Percentiles rank a stretch among this genome's conserved stretches.
These are phyloP conservation scores for Caenorhabditis sinica DNA, from an alignment of 2,888 invertebrate species.

Conservation along the genomic window DNA sequence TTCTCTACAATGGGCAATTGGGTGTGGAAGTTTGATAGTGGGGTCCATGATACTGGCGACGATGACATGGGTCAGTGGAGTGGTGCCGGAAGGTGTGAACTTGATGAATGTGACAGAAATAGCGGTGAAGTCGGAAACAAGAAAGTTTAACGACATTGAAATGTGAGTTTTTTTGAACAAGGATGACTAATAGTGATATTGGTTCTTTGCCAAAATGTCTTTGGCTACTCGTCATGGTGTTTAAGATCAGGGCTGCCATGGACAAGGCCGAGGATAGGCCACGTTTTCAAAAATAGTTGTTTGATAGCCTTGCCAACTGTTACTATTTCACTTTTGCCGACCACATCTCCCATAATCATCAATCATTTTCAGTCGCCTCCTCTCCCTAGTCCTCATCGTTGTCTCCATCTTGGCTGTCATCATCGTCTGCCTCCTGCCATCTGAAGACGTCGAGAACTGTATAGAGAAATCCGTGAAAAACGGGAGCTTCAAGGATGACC, in stretches of 20 bases:
- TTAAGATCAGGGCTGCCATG: too few species aligned
- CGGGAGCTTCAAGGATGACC: constrained; percentile 31
- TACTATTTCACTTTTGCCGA: too few species aligned
- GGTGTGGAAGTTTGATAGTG: constrained; percentile 46
- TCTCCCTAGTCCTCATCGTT: constrained; percentile 62
- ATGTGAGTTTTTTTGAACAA: constrained; percentile 21
- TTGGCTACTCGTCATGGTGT: background rate
- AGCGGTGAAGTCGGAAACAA: background rate
- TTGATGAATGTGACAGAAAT: constrained; percentile 2
- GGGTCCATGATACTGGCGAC: constrained; percentile 38
- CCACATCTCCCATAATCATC: too few species aligned
- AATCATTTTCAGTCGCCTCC: constrained; percentile 37
- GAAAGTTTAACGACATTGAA: constrained; percentile 58
- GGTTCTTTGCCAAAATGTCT: background rate
- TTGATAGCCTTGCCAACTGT: too few species aligned
- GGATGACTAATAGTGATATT: background rate
- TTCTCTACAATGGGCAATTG: constrained; percentile 66
- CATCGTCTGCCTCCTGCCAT: constrained; percentile 57
- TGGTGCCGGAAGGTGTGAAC: background rate
- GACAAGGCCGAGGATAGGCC: too few species aligned
- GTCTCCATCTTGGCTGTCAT: constrained; percentile 63
- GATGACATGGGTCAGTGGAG: constrained; percentile 27
- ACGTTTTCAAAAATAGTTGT: too few species aligned
- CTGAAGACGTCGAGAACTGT: constrained; percentile 66
- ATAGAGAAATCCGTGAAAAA: constrained; percentile 62